phyloP scores from a whole-genome alignment of 1,140 invertebrate species.

The Macrobrachium rosenbergii region DNA sequence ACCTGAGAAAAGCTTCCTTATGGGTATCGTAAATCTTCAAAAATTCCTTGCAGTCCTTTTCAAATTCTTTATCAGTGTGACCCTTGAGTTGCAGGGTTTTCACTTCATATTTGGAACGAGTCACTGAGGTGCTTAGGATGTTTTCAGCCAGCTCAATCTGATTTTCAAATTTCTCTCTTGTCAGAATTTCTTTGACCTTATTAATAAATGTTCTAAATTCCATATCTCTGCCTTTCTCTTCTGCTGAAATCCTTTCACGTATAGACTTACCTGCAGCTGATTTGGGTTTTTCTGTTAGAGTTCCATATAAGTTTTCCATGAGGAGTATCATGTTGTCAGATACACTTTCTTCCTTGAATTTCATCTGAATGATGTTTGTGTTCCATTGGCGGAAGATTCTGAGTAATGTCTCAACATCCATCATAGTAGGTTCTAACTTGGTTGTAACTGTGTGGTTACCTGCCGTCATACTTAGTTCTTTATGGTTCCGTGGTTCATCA shows the following conservation, averaged over 20 bases:
- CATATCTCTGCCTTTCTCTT: neutral
- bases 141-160: conserved; percentile 49
- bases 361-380: conserved; percentile 32
- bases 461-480: neutral
- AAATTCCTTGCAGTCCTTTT: conserved; percentile 28
- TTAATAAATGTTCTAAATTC: conserved; percentile 48
- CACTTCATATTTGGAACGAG: conserved; percentile 33
- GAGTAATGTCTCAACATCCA: neutral
- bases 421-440: neutral
- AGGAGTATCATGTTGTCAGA: conserved; percentile 32
- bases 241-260: conserved; percentile 1
- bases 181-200: conserved; percentile 33
- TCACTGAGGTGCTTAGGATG: conserved; percentile 48
- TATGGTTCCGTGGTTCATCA: neutral
- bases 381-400: conserved; percentile 58
- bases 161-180: conserved; percentile 17
- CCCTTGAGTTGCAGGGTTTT: conserved; percentile 52
- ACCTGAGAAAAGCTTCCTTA: neutral
- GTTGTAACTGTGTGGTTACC: neutral
- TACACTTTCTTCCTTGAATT: neutral
- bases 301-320: conserved; percentile 37
- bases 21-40: conserved; percentile 6
- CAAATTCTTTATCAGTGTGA: conserved; percentile 40
- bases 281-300: neutral
- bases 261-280: neutral